Evolutionary conservation across 2,888 invertebrate genomes (phyloP).

Genomic region (Acanthoscelides obtectus): DNA sequence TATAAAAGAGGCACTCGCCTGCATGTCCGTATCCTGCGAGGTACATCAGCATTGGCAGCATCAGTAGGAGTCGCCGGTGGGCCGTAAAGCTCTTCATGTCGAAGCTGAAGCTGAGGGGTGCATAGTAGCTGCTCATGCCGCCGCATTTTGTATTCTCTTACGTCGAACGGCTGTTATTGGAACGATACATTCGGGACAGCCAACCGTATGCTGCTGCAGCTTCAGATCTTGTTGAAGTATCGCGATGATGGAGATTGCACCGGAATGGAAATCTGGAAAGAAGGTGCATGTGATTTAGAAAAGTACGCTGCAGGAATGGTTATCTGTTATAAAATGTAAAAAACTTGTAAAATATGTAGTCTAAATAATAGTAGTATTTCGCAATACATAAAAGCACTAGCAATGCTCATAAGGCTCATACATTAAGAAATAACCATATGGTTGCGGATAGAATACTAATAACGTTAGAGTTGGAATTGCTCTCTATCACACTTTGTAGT

Average conservation of each 20-base stretch:
- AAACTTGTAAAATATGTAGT: no score
- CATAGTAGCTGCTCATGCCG: slow-evolving; percentile 30
- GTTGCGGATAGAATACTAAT: no score
- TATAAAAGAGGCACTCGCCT: slow-evolving; percentile 21
- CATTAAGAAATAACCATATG: no score
- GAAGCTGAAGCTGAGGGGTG: slow-evolving; percentile 15
- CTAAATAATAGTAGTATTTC: no score
- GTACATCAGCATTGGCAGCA: slow-evolving; percentile 27
- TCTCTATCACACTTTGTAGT: no score
- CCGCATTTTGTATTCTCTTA: slow-evolving; percentile 29
- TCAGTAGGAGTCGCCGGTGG: slow-evolving; percentile 26
- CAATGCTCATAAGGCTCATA: no score
- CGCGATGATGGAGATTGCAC: background rate
- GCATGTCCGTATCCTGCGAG: slow-evolving; percentile 24
- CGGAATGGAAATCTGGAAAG: background rate
- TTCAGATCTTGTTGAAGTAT: background rate
- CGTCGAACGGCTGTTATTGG: background rate
- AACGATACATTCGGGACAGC: background rate
- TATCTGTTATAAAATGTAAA: no score
- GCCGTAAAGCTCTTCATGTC: slow-evolving; percentile 36
- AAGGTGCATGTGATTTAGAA: background rate
- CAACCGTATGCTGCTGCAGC: background rate
- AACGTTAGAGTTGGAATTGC: no score
- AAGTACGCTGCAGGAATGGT: no score
- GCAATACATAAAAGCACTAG: no score